Conservation (phyloP, 2,113 vertebrate genomes). For the Coturnix japonica region DNA sequence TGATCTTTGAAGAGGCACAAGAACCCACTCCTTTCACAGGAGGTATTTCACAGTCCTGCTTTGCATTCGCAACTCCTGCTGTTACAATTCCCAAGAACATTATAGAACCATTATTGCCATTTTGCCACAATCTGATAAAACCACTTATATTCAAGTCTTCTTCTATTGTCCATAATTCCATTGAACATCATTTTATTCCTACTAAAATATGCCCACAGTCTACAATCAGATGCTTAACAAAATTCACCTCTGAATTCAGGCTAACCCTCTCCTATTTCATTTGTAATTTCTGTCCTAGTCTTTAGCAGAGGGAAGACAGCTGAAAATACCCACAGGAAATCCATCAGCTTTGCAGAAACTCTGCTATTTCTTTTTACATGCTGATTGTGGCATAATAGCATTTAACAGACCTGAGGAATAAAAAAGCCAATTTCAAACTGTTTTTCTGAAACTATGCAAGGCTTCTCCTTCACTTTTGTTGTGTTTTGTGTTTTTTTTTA, state of each 20-base stretch:
- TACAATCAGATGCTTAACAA: not conserved
- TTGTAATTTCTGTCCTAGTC: not conserved
- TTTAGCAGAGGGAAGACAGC: not conserved
- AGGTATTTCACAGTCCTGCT: not conserved
- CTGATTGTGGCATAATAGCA: not conserved
- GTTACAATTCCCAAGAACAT: not conserved
- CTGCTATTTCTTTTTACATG: not conserved
- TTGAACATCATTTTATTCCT: not conserved
- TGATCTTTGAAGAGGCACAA: not conserved
- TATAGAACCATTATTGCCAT: not conserved
- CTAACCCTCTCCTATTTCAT: not conserved
- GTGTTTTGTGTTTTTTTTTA: not conserved
- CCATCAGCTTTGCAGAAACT: not conserved
- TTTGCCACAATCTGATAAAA: not conserved
- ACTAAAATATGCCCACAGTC: not conserved
- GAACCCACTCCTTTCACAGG: not conserved
- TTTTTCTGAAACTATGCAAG: not conserved
- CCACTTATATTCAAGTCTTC: not conserved
- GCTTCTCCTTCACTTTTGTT: not conserved
- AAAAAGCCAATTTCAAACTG: not conserved
- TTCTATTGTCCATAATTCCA: not conserved
- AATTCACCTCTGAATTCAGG: not conserved
- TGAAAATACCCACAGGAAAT: not conserved
- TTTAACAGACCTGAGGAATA: not conserved
- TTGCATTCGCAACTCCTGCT: not conserved